Conservation (phyloP, 2,888 invertebrate species). For the Drosophila heteroneura region DNA sequence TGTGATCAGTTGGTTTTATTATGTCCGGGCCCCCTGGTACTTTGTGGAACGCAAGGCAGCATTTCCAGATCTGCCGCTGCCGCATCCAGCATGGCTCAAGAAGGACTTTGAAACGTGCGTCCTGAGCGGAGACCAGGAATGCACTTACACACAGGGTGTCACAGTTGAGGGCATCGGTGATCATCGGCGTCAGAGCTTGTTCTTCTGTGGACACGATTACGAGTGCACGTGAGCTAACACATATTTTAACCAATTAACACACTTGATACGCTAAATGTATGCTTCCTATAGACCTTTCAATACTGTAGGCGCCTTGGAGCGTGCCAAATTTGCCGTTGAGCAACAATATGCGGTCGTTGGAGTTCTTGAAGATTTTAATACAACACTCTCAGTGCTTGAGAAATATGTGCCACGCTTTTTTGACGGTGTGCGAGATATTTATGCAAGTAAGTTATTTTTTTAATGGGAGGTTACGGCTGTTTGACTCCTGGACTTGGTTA, state of each 20-base stretch:
- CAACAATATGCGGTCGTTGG: constrained; percentile 95
- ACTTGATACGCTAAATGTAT: neutral
- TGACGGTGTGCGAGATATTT: constrained; percentile 91
- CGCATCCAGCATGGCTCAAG: constrained; percentile 94
- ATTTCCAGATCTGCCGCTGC: constrained; percentile 94
- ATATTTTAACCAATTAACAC: neutral
- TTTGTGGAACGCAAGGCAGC: constrained; percentile 95
- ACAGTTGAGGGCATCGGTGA: constrained; percentile 95
- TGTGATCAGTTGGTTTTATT: constrained; percentile 97
- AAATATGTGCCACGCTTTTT: constrained; percentile 94
- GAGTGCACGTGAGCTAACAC: constrained; percentile 90
- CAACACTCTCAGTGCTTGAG: constrained; percentile 93
- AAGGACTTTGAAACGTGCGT: constrained; percentile 96
- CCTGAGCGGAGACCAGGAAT: constrained; percentile 92
- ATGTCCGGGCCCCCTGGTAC: constrained; percentile 96
- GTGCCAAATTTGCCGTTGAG: constrained; percentile 94
- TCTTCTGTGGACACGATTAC: constrained; percentile 95
- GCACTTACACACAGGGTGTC: constrained; percentile 93
- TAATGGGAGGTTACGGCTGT: neutral
- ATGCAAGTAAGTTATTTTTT: constrained; percentile 89
- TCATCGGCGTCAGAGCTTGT: constrained; percentile 93
- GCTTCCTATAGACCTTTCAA: constrained; percentile 91
- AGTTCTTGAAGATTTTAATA: constrained; percentile 94
- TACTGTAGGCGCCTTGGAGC: constrained; percentile 92
- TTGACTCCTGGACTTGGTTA: neutral